A percentile compares a stretch with the other conserved stretches of the same genome.
These are phyloP conservation scores for Deroplatys truncata DNA, from an alignment of 2,888 invertebrate species.

Conservation along the genomic window DNA sequence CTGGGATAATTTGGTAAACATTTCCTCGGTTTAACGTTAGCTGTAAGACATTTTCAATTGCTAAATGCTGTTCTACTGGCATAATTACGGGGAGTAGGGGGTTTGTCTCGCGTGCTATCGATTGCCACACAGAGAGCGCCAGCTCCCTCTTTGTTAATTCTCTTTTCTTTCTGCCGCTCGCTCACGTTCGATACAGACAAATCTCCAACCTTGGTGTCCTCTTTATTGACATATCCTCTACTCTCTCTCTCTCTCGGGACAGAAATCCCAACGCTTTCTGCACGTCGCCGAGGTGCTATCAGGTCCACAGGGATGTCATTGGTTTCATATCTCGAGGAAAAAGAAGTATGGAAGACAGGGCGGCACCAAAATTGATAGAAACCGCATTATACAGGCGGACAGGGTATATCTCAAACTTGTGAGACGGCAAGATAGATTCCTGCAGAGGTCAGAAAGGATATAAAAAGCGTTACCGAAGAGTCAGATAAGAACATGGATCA, in stretches of 20 bases:
- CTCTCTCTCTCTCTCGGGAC: not conserved
- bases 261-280: not conserved
- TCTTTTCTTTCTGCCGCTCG: not conserved
- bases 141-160: not conserved
- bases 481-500: no score
- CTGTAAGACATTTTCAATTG: no score
- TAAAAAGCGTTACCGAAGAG: no score
- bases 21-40: no score
- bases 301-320: not conserved
- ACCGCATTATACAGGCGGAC: no score
- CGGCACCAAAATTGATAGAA: no score
- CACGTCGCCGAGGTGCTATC: not conserved
- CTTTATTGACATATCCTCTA: not conserved
- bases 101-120: not conserved
- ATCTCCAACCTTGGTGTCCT: not conserved
- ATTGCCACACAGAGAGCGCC: not conserved
- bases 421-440: no score
- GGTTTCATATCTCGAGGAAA: not conserved
- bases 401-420: no score
- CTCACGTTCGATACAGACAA: not conserved
- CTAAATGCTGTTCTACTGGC: not conserved
- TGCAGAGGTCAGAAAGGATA: no score
- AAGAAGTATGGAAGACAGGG: no score
- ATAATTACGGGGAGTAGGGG: not conserved
- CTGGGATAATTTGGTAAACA: no score